phyloP scores from a whole-genome alignment of 2,888 invertebrate species.

The Metopia argyrocephala region DNA sequence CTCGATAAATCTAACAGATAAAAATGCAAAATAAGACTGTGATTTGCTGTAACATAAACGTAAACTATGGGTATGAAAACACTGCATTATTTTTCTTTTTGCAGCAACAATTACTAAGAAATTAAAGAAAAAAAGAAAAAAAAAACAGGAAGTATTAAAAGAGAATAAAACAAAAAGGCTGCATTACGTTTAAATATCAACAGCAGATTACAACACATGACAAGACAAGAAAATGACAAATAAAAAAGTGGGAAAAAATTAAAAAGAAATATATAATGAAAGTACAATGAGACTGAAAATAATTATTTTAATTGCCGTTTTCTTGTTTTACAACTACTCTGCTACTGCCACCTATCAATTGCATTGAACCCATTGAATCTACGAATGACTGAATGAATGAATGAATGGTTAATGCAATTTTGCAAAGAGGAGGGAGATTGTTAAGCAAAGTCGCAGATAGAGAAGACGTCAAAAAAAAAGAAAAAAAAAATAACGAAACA shows the following conservation, averaged over 20 bases:
- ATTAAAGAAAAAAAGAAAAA: no score
- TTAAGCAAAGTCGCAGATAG: no score
- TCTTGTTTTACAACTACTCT: conserved; percentile 24
- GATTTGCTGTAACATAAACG: conserved; percentile 19
- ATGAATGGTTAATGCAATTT: background rate
- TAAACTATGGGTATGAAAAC: conserved; percentile 15
- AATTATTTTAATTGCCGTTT: conserved; percentile 47
- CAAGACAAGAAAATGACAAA: conserved; percentile 4
- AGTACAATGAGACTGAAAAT: conserved; percentile 21
- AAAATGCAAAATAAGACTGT: conserved; percentile 6
- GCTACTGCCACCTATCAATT: conserved; percentile 21
- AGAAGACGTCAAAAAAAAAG: background rate
- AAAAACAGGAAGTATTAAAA: conserved; percentile 24
- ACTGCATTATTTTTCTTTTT: background rate
- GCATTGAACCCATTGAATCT: conserved; percentile 18
- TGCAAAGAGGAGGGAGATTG: background rate
- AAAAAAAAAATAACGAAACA: background rate
- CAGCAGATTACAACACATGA: conserved; percentile 12
- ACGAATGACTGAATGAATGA: conserved; percentile 2
- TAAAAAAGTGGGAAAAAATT: background rate
- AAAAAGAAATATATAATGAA: background rate
- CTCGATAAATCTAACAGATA: background rate
- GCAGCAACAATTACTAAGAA: background rate
- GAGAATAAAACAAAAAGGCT: background rate
- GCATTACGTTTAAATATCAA: conserved; percentile 9